Evolutionary conservation across 2,888 invertebrate genomes (phyloP).

Genomic region (Melanotus villosus): DNA sequence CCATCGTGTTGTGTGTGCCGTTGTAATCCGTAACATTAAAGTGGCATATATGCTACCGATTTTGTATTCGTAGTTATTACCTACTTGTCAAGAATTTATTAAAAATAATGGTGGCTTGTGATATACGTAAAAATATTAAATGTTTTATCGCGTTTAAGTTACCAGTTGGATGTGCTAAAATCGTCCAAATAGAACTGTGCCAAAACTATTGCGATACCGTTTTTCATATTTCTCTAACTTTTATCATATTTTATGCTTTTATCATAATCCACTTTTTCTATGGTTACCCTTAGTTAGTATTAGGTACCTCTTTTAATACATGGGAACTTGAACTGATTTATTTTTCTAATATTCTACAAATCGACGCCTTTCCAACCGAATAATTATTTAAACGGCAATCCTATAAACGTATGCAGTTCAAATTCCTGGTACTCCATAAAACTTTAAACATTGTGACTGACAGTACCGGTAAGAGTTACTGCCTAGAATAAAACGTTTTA

Average conservation of each 20-base stretch:
- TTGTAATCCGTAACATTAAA: constrained; percentile 63
- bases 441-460: constrained; percentile 7
- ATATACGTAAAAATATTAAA: constrained; percentile 12
- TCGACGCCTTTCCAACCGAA: too few species aligned
- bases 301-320: neutral
- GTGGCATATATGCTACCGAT: neutral
- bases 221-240: neutral
- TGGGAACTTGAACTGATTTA: neutral
- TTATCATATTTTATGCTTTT: neutral
- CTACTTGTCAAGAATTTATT: neutral
- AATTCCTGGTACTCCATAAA: neutral
- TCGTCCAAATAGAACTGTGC: constrained; percentile 36
- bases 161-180: constrained; percentile 29
- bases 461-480: constrained; percentile 15
- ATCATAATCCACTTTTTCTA: neutral
- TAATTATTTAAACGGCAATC: too few species aligned
- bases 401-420: neutral
- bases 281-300: neutral
- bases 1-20: constrained; percentile 94
- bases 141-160: constrained; percentile 34
- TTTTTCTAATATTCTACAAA: too few species aligned
- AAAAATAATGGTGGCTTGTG: constrained; percentile 28
- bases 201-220: constrained; percentile 36
- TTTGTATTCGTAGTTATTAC: neutral
- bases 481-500: constrained; percentile 15